Evolutionary conservation across 2,888 invertebrate genomes (phyloP).

Genomic region (Agrilus biguttatus): DNA sequence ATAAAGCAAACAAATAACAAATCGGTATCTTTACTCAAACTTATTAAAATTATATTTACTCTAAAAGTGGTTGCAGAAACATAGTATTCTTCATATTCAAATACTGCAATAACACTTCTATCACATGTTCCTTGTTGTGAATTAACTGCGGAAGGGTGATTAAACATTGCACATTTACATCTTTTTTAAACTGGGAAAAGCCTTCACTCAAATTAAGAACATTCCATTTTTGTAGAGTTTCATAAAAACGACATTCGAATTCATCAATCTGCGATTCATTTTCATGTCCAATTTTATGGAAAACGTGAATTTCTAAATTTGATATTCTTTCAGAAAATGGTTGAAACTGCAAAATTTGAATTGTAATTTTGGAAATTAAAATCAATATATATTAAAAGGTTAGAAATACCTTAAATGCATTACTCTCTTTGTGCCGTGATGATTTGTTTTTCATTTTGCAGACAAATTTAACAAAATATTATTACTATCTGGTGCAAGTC

Average conservation of each 20-base stretch:
- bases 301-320: conserved; percentile 74
- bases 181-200: conserved; percentile 61
- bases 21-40: background rate
- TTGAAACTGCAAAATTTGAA: conserved; percentile 50
- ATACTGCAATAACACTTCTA: conserved; percentile 57
- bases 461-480: too few species aligned
- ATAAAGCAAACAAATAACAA: conserved; percentile 13
- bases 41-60: conserved; percentile 43
- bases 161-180: conserved; percentile 47
- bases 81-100: conserved; percentile 55
- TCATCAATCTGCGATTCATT: conserved; percentile 55
- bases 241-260: conserved; percentile 63
- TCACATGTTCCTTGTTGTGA: conserved; percentile 62
- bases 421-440: conserved; percentile 55
- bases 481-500: too few species aligned
- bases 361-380: conserved; percentile 3
- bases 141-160: conserved; percentile 76
- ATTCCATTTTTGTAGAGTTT: conserved; percentile 78
- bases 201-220: conserved; percentile 75
- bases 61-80: conserved; percentile 67
- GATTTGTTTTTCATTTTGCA: conserved; percentile 55
- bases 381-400: background rate
- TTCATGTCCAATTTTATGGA: conserved; percentile 68
- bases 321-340: conserved; percentile 78
- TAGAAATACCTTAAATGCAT: conserved; percentile 58